These are phyloP conservation scores for Eupithecia subfuscata DNA, from an alignment of 2,888 invertebrate species.

Conservation along the genomic window DNA sequence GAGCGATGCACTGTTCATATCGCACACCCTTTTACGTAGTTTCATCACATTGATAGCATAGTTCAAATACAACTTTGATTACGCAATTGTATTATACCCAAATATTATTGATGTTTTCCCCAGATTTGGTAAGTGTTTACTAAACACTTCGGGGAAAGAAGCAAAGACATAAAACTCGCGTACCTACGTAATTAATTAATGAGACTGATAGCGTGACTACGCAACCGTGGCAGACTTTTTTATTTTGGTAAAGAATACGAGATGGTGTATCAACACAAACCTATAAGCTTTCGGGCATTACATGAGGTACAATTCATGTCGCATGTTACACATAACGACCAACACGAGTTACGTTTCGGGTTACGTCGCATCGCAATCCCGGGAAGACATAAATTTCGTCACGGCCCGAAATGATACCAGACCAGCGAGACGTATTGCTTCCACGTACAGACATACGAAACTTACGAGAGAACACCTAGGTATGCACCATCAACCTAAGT, in stretches of 20 bases:
- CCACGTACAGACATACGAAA: constrained; percentile 72
- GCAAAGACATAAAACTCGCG: constrained; percentile 9
- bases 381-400: constrained; percentile 77
- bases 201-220: constrained; percentile 16
- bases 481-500: background rate
- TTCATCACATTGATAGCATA: constrained; percentile 38
- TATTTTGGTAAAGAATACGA: constrained; percentile 13
- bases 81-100: constrained; percentile 28
- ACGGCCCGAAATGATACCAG: constrained; percentile 52
- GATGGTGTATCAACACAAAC: constrained; percentile 15
- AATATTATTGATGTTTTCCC: constrained; percentile 30
- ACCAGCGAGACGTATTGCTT: constrained; percentile 54
- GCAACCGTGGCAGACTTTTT: constrained; percentile 15
- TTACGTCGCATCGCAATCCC: constrained; percentile 67
- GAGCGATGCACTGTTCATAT: constrained; percentile 36
- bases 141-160: constrained; percentile 28
- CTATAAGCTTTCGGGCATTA: constrained; percentile 38
- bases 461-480: constrained; percentile 47
- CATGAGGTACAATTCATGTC: constrained; percentile 50
- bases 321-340: constrained; percentile 58
- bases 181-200: constrained; percentile 16
- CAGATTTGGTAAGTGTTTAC: constrained; percentile 29
- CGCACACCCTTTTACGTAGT: constrained; percentile 40
- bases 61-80: constrained; percentile 33
- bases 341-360: constrained; percentile 68